phyloP scores from a whole-genome alignment of 2,797 vertebrate genomes.

The Chiloscyllium punctatum region DNA sequence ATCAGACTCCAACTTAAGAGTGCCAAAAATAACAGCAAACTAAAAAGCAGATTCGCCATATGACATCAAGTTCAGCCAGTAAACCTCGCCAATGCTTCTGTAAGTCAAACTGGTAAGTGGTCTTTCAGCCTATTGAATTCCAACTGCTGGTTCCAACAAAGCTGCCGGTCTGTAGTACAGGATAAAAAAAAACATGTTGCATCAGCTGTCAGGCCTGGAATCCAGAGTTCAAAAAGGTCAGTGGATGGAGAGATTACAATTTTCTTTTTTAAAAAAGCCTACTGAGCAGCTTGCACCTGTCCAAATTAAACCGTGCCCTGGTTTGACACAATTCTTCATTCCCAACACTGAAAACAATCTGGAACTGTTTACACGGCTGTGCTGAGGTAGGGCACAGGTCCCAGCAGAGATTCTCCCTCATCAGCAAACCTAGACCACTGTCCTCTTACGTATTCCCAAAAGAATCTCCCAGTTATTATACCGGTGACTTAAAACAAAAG shows the following conservation, averaged over 20 bases:
- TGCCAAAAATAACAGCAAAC: not conserved
- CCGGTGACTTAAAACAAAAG: not conserved
- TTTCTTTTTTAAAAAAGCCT: not conserved
- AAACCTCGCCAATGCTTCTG: not conserved
- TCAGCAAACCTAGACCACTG: not conserved
- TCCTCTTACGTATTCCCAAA: not conserved
- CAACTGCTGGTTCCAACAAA: not conserved
- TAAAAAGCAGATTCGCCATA: not conserved
- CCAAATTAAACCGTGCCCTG: not conserved
- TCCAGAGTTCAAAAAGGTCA: not conserved
- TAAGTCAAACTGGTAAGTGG: not conserved
- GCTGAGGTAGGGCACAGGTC: not conserved
- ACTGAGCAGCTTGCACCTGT: not conserved
- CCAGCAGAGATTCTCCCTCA: not conserved
- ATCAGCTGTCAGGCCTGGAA: not conserved
- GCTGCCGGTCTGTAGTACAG: not conserved
- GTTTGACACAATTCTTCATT: not conserved
- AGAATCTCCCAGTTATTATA: not conserved
- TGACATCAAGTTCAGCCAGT: not conserved
- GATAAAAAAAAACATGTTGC: not conserved
- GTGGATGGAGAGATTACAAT: not conserved
- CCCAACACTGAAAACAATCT: not conserved
- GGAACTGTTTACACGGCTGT: not conserved
- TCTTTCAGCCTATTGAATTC: not conserved
- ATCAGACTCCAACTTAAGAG: not conserved